phyloP scores from a whole-genome alignment of 2,113 vertebrate species.

The Centropristis striata region DNA sequence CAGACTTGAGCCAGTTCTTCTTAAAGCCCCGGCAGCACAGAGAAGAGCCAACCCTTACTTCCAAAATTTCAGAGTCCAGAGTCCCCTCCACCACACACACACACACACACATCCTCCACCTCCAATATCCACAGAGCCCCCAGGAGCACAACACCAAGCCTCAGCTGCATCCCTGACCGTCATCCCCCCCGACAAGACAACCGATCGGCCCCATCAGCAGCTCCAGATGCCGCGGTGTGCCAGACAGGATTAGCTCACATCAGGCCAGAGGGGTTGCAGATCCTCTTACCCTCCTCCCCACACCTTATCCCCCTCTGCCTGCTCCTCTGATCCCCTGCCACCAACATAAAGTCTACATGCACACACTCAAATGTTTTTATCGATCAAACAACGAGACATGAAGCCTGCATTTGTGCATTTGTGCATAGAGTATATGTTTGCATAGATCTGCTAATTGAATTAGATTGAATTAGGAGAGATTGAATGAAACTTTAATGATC shows the following conservation, averaged over 20 bases:
- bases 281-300: conserved; percentile 46
- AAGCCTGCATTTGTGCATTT: not conserved
- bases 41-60: conserved; percentile 3
- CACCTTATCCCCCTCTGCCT: conserved; percentile 37
- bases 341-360: conserved; percentile 1
- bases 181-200: conserved; percentile 25
- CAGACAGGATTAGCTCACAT: conserved; percentile 73
- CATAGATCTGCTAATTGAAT: conserved; percentile 37
- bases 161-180: conserved; percentile 50
- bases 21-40: not conserved
- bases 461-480: conserved; percentile 22
- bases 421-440: conserved; percentile 20
- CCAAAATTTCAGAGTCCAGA: conserved; percentile 14
- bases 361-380: conserved; percentile 4
- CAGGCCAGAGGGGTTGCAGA: conserved; percentile 59
- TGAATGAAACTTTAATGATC: conserved; percentile 25
- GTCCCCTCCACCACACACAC: not conserved
- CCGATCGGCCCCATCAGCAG: conserved; percentile 53
- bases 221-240: conserved; percentile 64
- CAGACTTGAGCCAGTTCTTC: not conserved
- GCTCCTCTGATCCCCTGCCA: conserved; percentile 44
- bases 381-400: not conserved
- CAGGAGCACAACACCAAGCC: conserved; percentile 32
- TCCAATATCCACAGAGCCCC: conserved; percentile 25
- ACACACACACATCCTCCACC: not conserved